phyloP scores from a whole-genome alignment of 2,888 invertebrate species.

The Tetranychus truncatus region DNA sequence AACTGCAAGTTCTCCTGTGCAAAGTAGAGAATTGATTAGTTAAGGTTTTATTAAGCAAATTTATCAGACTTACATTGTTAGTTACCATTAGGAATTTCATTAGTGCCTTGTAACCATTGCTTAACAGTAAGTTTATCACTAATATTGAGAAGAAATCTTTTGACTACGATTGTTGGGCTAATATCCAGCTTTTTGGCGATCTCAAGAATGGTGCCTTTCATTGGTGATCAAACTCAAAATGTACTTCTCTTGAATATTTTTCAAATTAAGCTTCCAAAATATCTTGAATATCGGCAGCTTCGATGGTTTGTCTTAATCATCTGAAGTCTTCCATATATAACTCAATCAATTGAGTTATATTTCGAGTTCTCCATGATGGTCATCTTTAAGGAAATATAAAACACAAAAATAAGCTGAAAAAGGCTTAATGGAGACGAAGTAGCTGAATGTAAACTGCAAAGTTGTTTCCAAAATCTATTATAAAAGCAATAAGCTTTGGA shows the following conservation, averaged over 20 bases:
- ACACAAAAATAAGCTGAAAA: background rate
- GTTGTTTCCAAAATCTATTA: too few species aligned
- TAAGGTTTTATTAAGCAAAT: background rate
- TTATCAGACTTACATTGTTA: background rate
- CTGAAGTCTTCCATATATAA: background rate
- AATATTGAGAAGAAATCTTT: background rate
- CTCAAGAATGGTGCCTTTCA: background rate
- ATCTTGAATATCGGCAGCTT: background rate
- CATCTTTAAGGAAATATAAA: background rate
- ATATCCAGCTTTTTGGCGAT: background rate
- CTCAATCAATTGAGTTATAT: background rate
- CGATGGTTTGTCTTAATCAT: background rate
- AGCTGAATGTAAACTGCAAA: too few species aligned
- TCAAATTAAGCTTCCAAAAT: background rate
- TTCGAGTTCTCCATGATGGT: background rate
- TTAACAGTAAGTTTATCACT: background rate
- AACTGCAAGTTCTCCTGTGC: slow-evolving; percentile 11
- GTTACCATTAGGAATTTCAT: background rate
- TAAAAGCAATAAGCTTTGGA: too few species aligned
- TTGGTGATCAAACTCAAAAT: background rate
- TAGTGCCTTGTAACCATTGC: background rate
- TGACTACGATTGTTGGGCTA: background rate
- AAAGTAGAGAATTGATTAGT: background rate
- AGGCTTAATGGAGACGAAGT: too few species aligned
- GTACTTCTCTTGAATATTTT: background rate